Base-by-base conservation (phyloP, 2,888 invertebrate genomes). In the Leuctra nigra region DNA sequence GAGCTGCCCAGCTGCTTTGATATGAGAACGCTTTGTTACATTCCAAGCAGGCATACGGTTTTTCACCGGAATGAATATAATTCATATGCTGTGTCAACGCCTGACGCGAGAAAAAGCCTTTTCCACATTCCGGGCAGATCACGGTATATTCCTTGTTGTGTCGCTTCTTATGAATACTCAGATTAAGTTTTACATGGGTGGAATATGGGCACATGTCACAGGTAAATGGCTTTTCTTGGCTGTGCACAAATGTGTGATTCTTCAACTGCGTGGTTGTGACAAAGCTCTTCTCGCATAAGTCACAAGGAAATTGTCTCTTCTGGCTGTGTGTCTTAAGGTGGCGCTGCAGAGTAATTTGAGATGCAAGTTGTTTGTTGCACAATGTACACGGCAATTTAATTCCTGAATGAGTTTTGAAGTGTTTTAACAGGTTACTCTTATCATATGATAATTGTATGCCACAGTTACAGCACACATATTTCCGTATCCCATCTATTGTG, bases 91-190 rank as follows among this genome's bases (percentile, higher is more conserved):
- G 66, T 11, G 38, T 38, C 7, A 56, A 24, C 23, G 56, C 56
- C 20, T 53, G 54, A 18, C 53, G 54, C 2, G 58, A 75, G 68
- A 75, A 75, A 60, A 79, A 79, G 13, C 77, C 77, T 66, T 78
- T 77, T 62, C 75, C 74, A 65, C 79, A 79, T 4, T 74, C 70
- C 53, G 74, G 74, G 64, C 79, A 79, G 11, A 44, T 55, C 13
- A 55, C 47, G 22, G 39, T 53, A 13, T 53, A 55, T 20, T 59
- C 59, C 33, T 56, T 53, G 35, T 68, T 68, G 50, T 72, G 71
- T 53, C 72, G 72, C 59, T 70, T 69, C 47, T 70, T 69, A 2
- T 72, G 72, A 2, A 70, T 66, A 9, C 71, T 67, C 14, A 69
- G 58, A 53, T 68, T 68, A 18, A 67, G 65, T 50, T 69, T 69